phyloP scores from a whole-genome alignment of 2,797 vertebrate genomes.

The Thaleichthys pacificus region DNA sequence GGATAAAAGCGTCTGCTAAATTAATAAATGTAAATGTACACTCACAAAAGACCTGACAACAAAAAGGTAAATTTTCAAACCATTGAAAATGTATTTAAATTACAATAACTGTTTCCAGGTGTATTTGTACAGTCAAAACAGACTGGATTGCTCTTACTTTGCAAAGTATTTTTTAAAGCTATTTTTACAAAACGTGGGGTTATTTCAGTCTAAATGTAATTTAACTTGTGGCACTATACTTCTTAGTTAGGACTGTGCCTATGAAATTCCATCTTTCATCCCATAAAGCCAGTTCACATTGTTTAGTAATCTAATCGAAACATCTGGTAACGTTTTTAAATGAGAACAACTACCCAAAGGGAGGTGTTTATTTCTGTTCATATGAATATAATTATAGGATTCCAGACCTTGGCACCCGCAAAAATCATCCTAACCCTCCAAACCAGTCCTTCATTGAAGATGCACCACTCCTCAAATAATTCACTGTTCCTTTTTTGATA shows the following conservation, averaged over 20 bases:
- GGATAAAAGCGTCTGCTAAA: too few species aligned
- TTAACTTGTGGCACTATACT: not conserved
- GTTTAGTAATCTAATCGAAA: not conserved
- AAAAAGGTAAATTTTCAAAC: too few species aligned
- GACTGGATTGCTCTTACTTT: too few species aligned
- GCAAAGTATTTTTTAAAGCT: too few species aligned
- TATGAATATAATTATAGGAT: not conserved
- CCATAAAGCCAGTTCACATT: not conserved
- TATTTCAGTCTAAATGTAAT: not conserved
- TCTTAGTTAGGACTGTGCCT: not conserved
- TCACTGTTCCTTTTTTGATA: not conserved
- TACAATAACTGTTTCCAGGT: too few species aligned
- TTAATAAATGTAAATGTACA: too few species aligned
- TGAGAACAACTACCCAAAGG: not conserved
- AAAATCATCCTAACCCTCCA: not conserved
- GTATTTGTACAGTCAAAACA: too few species aligned
- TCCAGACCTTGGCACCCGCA: slow-evolving; percentile 3
- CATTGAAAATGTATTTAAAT: too few species aligned
- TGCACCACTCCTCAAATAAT: slow-evolving; percentile 9
- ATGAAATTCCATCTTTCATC: not conserved
- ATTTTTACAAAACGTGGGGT: too few species aligned
- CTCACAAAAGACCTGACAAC: too few species aligned
- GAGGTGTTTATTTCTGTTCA: slow-evolving; percentile 1
- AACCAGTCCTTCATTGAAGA: slow-evolving; percentile 6
- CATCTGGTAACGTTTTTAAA: not conserved